Evolutionary conservation across 2,888 invertebrate genomes (phyloP).

Genomic region (Galerucella calmariensis): DNA sequence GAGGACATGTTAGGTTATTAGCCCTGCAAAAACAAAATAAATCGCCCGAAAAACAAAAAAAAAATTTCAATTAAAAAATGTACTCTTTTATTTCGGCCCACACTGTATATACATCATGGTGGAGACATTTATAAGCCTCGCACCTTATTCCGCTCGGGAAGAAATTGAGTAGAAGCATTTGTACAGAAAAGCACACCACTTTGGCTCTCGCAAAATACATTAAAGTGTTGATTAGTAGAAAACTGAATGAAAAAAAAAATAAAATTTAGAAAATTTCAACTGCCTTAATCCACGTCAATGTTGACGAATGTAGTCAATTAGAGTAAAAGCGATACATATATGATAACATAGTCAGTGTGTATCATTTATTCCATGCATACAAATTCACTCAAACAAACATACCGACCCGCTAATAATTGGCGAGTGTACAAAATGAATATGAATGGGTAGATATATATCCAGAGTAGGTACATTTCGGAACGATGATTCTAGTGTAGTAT

Average conservation of each 20-base stretch:
- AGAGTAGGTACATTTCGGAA: constrained; percentile 53
- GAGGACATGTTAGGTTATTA: too few species aligned
- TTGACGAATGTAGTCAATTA: constrained; percentile 58
- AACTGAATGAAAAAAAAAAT: not conserved
- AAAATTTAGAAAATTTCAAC: not conserved
- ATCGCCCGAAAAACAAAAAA: too few species aligned
- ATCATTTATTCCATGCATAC: constrained; percentile 65
- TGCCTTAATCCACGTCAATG: constrained; percentile 27
- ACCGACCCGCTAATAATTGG: constrained; percentile 65
- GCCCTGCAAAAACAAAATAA: too few species aligned
- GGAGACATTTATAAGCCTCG: too few species aligned
- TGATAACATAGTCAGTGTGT: constrained; percentile 55
- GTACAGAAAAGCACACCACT: too few species aligned
- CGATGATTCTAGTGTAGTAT: constrained; percentile 48
- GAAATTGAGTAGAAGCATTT: too few species aligned
- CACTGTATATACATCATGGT: too few species aligned
- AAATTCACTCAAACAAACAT: constrained; percentile 64
- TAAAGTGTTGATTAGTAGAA: too few species aligned
- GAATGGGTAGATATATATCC: constrained; percentile 45
- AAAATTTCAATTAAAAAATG: too few species aligned
- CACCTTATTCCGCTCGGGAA: too few species aligned
- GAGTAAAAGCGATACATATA: constrained; percentile 56
- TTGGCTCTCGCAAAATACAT: too few species aligned
- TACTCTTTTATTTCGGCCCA: too few species aligned
- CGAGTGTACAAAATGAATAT: constrained; percentile 51